phyloP scores from a whole-genome alignment of 2,113 vertebrate species.

The Leptobrachium leishanense region DNA sequence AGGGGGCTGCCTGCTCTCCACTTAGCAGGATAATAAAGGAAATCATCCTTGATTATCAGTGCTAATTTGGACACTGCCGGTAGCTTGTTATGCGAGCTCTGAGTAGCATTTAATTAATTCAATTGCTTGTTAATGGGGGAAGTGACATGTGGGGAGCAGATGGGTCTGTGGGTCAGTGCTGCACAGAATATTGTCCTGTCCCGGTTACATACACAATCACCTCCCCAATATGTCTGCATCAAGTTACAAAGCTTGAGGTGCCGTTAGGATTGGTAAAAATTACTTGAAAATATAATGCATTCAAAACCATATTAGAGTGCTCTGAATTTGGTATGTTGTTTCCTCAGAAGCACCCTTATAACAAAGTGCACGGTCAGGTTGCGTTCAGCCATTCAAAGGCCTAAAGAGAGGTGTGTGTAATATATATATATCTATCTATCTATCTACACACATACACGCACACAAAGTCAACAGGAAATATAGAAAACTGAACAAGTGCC shows the following conservation, averaged over 20 bases:
- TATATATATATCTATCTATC: no score
- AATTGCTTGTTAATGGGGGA: slow-evolving; percentile 89
- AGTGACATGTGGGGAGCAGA: slow-evolving; percentile 88
- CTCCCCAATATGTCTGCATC: slow-evolving; percentile 40
- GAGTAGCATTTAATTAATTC: slow-evolving; percentile 90
- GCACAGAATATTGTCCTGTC: slow-evolving; percentile 54
- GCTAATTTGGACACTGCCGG: slow-evolving; percentile 88
- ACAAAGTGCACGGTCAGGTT: no score
- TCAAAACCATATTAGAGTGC: no score
- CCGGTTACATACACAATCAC: slow-evolving; percentile 12
- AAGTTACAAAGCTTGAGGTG: slow-evolving; percentile 1
- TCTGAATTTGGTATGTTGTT: no score
- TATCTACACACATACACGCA: no score
- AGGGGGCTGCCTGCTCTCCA: slow-evolving; percentile 76
- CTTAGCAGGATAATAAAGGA: slow-evolving; percentile 87
- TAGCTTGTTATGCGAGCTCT: slow-evolving; percentile 87
- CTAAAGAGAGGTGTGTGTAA: no score
- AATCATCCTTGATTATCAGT: slow-evolving; percentile 87
- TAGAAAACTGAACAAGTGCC: no score
- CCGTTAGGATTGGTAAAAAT: not conserved
- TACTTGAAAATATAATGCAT: no score
- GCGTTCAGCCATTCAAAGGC: no score
- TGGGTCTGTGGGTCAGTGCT: slow-evolving; percentile 81
- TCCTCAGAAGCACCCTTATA: no score
- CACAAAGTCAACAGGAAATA: no score